A percentile compares a stretch with the other conserved stretches of the same genome.
phyloP scores from a whole-genome alignment of 2,797 vertebrate species.

The Sebastes jordani region DNA sequence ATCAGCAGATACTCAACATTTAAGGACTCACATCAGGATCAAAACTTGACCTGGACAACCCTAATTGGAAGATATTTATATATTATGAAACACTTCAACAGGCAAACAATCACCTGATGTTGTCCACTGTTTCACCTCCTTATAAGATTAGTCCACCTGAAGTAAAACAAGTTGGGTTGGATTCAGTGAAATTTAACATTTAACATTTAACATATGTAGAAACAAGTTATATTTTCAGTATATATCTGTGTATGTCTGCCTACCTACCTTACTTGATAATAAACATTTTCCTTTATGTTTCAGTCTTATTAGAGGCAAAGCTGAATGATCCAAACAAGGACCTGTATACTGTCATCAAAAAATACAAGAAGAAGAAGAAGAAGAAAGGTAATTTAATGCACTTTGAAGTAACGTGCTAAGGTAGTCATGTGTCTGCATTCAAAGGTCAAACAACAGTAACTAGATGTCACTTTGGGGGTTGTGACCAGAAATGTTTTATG shows the following conservation, averaged over 20 bases:
- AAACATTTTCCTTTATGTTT: background rate
- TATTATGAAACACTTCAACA: too few relatives aligned
- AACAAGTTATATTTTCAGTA: background rate
- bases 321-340: background rate
- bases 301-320: background rate
- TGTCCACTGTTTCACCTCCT: too few relatives aligned
- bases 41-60: too few relatives aligned
- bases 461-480: background rate
- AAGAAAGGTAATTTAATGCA: background rate
- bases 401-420: background rate
- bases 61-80: too few relatives aligned
- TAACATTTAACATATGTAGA: too few relatives aligned
- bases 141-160: background rate
- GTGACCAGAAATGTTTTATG: background rate
- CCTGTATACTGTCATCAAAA: background rate
- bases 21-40: too few relatives aligned
- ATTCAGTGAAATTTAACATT: background rate
- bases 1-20: background rate
- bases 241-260: background rate
- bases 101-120: too few relatives aligned
- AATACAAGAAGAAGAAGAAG: background rate
- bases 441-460: background rate
- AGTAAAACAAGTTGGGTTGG: background rate
- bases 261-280: background rate
- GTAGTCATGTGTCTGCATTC: background rate